Evolutionary conservation across 2,888 invertebrate species (phyloP), one percentile per base, ranked within the genome.

Genomic region (Rotaria socialis): DNA sequence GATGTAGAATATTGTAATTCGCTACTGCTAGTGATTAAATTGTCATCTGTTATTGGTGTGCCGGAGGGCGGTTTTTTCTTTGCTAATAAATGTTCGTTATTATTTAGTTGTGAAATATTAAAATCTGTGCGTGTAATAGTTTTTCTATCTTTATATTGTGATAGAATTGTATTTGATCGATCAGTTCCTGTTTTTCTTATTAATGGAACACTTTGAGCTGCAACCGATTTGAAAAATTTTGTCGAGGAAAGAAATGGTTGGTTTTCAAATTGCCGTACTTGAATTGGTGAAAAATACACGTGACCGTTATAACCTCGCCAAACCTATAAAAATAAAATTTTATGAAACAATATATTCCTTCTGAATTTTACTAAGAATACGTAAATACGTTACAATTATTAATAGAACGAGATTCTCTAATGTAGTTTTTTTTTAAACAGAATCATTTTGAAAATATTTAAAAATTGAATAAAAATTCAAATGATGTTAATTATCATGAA

Each of bases 271-370:
- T 24, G 47, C 10, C 22, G 43, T 0, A 43, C 43, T 2, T 80
- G 43, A 85, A 91, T 90, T 41, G 91, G 91, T 86, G 90, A 89
- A 88, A 91, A 91, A 87, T 91, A 91, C 16, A 91, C 89, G 87
- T 91, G 90, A 43, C 91, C 91, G 88, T 90, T 88, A 88, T 90
- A 91, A 60, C 91, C 91, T 86, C 89, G 88, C 91, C 91, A 91
- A 35, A 90, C 91, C 91, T 91, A 88, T 35, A 89, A 88, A 47
- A 80, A 35, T 35, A 35, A 52, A 14, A 52, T 11, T 52, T 52
- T 11, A 52, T 52, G 3, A 52, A 52, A 11, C 14, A 52, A 11
- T 52, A 52, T 3, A 14, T 52, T 11, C 11, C 14, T 52, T 52
- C 50, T 52, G 3, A 11, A 52, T 0, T 11, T 14, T 14, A 52